phyloP scores from a whole-genome alignment of 2,797 vertebrate species.

The Protosalanx chinensis region DNA sequence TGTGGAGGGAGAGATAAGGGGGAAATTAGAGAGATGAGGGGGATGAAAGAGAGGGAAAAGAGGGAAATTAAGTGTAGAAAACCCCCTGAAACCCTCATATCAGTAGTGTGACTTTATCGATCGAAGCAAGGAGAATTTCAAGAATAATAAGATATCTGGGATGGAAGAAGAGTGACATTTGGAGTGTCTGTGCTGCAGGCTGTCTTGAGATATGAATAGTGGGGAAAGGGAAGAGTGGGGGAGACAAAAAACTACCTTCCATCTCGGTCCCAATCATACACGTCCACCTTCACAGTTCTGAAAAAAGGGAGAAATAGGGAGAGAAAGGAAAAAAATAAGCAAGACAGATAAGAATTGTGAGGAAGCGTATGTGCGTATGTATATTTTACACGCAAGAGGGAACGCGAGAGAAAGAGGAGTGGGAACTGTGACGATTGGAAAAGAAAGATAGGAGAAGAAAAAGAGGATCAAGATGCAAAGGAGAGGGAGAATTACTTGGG shows the following conservation, averaged over 20 bases:
- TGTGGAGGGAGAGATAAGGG: slow-evolving; percentile 3
- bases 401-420: slow-evolving; percentile 6
- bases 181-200: too few species aligned
- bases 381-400: neutral
- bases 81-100: too few species aligned
- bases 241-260: slow-evolving; percentile 30
- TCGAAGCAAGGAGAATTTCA: too few species aligned
- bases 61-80: neutral
- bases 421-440: slow-evolving; percentile 24
- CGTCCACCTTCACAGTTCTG: slow-evolving; percentile 83
- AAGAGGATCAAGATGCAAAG: slow-evolving; percentile 6
- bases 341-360: neutral
- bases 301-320: neutral
- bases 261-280: slow-evolving; percentile 79
- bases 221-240: too few species aligned
- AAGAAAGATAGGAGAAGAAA: slow-evolving; percentile 4
- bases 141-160: too few species aligned
- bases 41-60: neutral
- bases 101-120: too few species aligned
- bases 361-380: neutral
- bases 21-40: slow-evolving; percentile 5
- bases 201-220: neutral
- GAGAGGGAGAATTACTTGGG: neutral
- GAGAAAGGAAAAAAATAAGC: neutral
- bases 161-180: neutral